Evolutionary conservation across 2,113 vertebrate species (phyloP), one percentile per base, ranked within the genome.

Genomic region (Datnioides undecimradiatus): DNA sequence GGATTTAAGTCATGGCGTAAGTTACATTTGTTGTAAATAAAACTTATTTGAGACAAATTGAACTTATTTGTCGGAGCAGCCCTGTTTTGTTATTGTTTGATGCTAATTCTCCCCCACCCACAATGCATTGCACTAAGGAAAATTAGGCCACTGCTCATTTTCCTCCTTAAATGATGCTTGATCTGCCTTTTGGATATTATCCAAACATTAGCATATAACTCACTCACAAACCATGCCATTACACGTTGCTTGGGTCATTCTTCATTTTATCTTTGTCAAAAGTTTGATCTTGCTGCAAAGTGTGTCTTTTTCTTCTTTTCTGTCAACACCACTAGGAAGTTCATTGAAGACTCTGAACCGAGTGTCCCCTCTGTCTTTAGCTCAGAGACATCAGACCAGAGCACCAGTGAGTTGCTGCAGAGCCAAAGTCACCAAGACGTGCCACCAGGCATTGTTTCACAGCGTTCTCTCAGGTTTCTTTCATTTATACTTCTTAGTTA

Each of bases 151-250:
- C 29, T 31, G 60, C 40, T 57, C 58, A 49, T 17, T 41, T 3
- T 63, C 29, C 7, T 23, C n/a, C 1, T 9, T 69, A 46, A 69
- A 45, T 25, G 19, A 62, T 36, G 48, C 62, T 46, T 23, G 31
- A 46, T 55, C n/a, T 54, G 57, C 66, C 41, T 58, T 66, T 59
- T 67, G 75, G 52, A 29, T 23, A 14, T 12, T 0, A 52, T 45
- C 75, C 65, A 79, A 23, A 65, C 79, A 62, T 54, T 27, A 33
- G 33, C 9, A 54, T 70, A 63, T 66, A 60, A 55, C 45, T 54
- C 45, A 46, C 38, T 66, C n/a, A 62, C 49, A n/a, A 27, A 45
- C 67, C 58, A 21, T 55, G 33, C 1, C 33, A 34, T 65, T 16
- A 59, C 29, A 10, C 49, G 29, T 12, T 23, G 41, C 45, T 33